phyloP scores from a whole-genome alignment of 2,797 vertebrate species.

The Hoplostethus mediterraneus region DNA sequence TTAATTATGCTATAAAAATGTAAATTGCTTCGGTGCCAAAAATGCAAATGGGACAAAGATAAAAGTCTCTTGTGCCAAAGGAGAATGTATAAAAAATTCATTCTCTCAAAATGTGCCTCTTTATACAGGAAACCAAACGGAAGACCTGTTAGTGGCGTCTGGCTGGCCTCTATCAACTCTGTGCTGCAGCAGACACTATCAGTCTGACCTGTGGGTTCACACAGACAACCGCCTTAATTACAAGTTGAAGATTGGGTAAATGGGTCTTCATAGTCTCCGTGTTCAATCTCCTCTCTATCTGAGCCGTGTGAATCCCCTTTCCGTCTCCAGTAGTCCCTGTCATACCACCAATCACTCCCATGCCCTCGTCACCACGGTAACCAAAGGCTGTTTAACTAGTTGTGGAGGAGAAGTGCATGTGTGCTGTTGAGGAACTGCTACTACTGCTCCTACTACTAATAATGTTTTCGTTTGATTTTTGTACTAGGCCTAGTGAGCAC shows the following conservation, averaged over 20 bases:
- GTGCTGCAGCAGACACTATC: constrained; percentile 55
- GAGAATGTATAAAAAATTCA: constrained; percentile 84
- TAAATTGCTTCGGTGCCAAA: constrained; percentile 86
- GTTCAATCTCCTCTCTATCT: constrained; percentile 51
- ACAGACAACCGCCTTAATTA: constrained; percentile 63
- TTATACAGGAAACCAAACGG: constrained; percentile 61
- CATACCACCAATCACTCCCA: constrained; percentile 59
- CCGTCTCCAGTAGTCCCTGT: constrained; percentile 54
- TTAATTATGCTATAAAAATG: constrained; percentile 91
- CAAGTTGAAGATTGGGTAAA: constrained; percentile 46
- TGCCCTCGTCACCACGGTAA: constrained; percentile 74
- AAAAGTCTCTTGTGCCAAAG: constrained; percentile 83
- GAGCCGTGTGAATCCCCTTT: constrained; percentile 44
- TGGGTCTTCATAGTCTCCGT: constrained; percentile 34
- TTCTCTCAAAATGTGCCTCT: constrained; percentile 76
- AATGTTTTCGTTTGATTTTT: background rate
- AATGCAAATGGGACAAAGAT: constrained; percentile 87
- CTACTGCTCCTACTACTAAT: constrained; percentile 24
- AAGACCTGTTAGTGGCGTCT: constrained; percentile 44
- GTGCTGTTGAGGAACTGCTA: constrained; percentile 27
- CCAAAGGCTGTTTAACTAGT: constrained; percentile 48
- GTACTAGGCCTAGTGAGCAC: too few species aligned
- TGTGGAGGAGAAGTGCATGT: constrained; percentile 18
- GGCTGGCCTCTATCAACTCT: constrained; percentile 51
- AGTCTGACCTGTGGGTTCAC: constrained; percentile 47